A percentile compares a stretch with the other conserved stretches of the same genome.
phyloP scores from a whole-genome alignment of 2,888 invertebrate species.

The Macropis europaea region DNA sequence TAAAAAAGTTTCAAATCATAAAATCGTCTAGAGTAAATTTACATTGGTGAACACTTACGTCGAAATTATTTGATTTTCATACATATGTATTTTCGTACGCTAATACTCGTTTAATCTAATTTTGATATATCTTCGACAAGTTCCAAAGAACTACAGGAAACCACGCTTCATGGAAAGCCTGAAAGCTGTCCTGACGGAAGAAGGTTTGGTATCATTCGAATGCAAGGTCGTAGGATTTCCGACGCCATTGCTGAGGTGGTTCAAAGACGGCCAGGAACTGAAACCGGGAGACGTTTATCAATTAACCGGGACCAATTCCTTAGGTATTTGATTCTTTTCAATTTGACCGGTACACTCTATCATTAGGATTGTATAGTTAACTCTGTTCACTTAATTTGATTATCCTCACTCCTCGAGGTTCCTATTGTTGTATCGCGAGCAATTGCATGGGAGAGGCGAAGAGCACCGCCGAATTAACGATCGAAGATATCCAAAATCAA shows the following conservation, averaged over 20 bases:
- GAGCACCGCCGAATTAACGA: slow-evolving; percentile 92
- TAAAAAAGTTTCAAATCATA: too few species aligned
- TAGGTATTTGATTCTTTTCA: slow-evolving; percentile 82
- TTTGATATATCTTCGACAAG: slow-evolving; percentile 78
- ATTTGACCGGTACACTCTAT: too few species aligned
- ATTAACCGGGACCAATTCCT: slow-evolving; percentile 92
- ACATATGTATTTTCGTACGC: too few species aligned
- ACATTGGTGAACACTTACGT: too few species aligned
- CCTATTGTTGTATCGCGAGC: slow-evolving; percentile 93
- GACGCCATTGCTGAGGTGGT: slow-evolving; percentile 93
- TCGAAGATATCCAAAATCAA: slow-evolving; percentile 95
- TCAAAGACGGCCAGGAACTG: slow-evolving; percentile 94
- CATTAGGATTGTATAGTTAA: too few species aligned
- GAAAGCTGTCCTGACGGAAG: slow-evolving; percentile 93
- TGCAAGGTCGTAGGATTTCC: slow-evolving; percentile 96
- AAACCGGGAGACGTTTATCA: slow-evolving; percentile 96
- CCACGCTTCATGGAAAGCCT: slow-evolving; percentile 95
- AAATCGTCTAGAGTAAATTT: too few species aligned
- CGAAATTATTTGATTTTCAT: too few species aligned
- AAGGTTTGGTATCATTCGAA: slow-evolving; percentile 95
- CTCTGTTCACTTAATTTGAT: too few species aligned
- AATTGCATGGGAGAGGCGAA: slow-evolving; percentile 96
- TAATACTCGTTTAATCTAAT: too few species aligned
- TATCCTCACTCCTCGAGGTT: too few species aligned
- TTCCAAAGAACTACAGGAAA: slow-evolving; percentile 93